A percentile compares a stretch with the other conserved stretches of the same genome.
These are phyloP conservation scores for Norana najaformis DNA, from an alignment of 2,888 invertebrate genomes.

Conservation along the genomic window DNA sequence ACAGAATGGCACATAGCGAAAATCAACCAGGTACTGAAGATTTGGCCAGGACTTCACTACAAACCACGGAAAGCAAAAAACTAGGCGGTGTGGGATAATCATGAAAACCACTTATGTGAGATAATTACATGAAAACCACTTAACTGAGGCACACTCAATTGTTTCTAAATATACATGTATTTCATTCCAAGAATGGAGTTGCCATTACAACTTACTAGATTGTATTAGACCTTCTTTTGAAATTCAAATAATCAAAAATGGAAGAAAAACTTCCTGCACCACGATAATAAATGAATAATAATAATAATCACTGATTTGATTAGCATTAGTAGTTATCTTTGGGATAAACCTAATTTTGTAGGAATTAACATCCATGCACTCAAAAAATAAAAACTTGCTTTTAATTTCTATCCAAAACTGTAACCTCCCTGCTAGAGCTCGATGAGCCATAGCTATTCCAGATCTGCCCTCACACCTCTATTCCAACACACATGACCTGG, in stretches of 20 bases:
- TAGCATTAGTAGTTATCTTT: background rate
- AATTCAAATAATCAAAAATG: background rate
- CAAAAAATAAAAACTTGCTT: background rate
- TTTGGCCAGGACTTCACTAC: background rate
- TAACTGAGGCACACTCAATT: background rate
- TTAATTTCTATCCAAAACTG: background rate
- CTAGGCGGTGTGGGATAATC: background rate
- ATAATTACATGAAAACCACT: background rate
- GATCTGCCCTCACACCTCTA: too few relatives aligned
- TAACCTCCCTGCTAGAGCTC: background rate
- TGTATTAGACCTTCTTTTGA: background rate
- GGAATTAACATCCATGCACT: too few relatives aligned
- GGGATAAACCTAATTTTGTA: background rate
- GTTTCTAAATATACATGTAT: background rate
- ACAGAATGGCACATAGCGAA: background rate
- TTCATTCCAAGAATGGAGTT: background rate
- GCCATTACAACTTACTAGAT: too few relatives aligned
- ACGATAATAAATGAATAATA: background rate
- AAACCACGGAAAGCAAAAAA: background rate
- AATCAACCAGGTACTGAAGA: background rate
- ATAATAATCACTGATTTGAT: background rate
- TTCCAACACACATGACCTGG: background rate
- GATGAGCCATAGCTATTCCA: background rate
- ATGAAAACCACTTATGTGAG: background rate
- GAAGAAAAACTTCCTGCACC: too few relatives aligned